Conservation (phyloP, 2,888 invertebrate genomes). For the Drosophila putrida region DNA sequence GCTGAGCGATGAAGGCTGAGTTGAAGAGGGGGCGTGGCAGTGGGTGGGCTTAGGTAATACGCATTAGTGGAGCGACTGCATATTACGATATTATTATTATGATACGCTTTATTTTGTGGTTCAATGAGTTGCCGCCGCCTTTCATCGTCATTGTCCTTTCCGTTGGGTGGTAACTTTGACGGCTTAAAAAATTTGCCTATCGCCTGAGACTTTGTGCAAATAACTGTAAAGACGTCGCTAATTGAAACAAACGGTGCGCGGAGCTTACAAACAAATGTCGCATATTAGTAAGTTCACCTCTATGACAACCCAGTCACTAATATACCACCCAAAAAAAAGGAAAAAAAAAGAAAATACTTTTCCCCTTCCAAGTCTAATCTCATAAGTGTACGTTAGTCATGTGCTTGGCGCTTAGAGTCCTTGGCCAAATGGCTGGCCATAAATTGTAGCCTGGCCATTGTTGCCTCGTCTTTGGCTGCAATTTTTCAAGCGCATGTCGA, state of each 20-base stretch:
- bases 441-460: slow-evolving; percentile 71
- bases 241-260: slow-evolving; percentile 77
- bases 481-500: slow-evolving; percentile 72
- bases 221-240: slow-evolving; percentile 71
- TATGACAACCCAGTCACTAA: slow-evolving; percentile 4
- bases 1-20: slow-evolving; percentile 51
- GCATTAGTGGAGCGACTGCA: slow-evolving; percentile 83
- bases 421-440: slow-evolving; percentile 77
- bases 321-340: neutral
- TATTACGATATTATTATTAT: slow-evolving; percentile 83
- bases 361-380: slow-evolving; percentile 64
- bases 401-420: slow-evolving; percentile 59
- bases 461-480: slow-evolving; percentile 62
- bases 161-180: slow-evolving; percentile 74
- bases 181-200: slow-evolving; percentile 73
- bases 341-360: neutral
- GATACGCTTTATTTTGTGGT: slow-evolving; percentile 84
- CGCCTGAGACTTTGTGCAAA: slow-evolving; percentile 67
- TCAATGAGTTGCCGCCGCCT: slow-evolving; percentile 76
- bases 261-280: slow-evolving; percentile 46
- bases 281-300: slow-evolving; percentile 20
- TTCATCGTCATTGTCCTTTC: slow-evolving; percentile 38
- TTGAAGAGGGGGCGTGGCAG: neutral
- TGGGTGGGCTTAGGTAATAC: slow-evolving; percentile 81
- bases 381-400: slow-evolving; percentile 80